Evolutionary conservation across 2,113 vertebrate genomes (phyloP).

Genomic region (Rhinichthys klamathensis): DNA sequence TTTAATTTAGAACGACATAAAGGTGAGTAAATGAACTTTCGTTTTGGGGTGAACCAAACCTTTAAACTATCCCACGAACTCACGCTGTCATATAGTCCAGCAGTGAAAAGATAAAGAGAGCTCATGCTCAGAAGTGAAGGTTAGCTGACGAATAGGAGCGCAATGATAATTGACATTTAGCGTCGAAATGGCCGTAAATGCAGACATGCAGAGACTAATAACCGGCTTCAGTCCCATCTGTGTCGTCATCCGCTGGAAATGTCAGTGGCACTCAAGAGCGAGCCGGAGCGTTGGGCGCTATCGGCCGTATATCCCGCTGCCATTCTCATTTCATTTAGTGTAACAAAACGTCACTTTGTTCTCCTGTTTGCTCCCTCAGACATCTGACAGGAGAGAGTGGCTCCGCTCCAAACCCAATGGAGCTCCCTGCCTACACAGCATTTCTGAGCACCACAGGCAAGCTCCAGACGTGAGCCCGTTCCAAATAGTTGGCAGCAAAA

Average conservation of each 20-base stretch:
- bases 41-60: neutral
- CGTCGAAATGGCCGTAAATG: slow-evolving; percentile 73
- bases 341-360: slow-evolving; percentile 14
- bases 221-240: slow-evolving; percentile 72
- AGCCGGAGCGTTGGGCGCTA: slow-evolving; percentile 57
- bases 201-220: slow-evolving; percentile 71
- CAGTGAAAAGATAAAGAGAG: slow-evolving; percentile 70
- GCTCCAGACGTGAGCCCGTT: neutral
- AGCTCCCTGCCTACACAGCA: slow-evolving; percentile 21
- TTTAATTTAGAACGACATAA: neutral
- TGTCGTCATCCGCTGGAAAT: slow-evolving; percentile 74
- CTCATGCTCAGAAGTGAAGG: slow-evolving; percentile 74
- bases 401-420: neutral
- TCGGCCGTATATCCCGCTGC: slow-evolving; percentile 56
- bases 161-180: slow-evolving; percentile 81
- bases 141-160: slow-evolving; percentile 67
- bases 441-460: slow-evolving; percentile 23
- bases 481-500: neutral
- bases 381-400: slow-evolving; percentile 31
- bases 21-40: neutral
- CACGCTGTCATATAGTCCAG: slow-evolving; percentile 23
- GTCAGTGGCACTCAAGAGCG: slow-evolving; percentile 74
- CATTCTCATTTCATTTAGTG: slow-evolving; percentile 40
- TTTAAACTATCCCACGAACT: neutral
- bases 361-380: slow-evolving; percentile 41